These are phyloP conservation scores for Macrosoma leucophasiata DNA, from an alignment of 2,888 invertebrate species.

Conservation along the genomic window DNA sequence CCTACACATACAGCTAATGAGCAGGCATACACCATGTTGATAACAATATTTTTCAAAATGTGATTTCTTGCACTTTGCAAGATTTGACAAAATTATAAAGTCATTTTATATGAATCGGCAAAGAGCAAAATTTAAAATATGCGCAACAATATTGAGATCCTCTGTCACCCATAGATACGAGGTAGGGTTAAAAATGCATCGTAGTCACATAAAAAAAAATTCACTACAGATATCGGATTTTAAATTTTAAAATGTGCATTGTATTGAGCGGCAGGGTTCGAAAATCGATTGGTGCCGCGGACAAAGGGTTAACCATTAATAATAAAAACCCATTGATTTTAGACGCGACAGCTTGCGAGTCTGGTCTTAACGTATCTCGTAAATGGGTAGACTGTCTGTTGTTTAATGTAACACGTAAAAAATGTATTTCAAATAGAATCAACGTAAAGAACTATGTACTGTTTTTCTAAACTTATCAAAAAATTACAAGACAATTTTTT, in stretches of 20 bases:
- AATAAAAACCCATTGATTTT: slow-evolving; percentile 64
- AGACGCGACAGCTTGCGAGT: slow-evolving; percentile 59
- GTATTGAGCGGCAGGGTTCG: slow-evolving; percentile 66
- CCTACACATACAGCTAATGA: too few relatives aligned
- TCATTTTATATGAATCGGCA: too few relatives aligned
- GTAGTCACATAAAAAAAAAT: slow-evolving; percentile 66
- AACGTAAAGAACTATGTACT: too few relatives aligned
- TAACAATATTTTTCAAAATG: too few relatives aligned
- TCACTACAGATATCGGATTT: slow-evolving; percentile 73
- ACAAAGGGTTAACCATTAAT: slow-evolving; percentile 72
- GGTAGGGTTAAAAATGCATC: slow-evolving; percentile 75
- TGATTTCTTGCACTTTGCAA: too few relatives aligned
- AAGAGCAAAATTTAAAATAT: too few relatives aligned
- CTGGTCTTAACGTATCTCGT: slow-evolving; percentile 12
- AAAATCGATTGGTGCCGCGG: slow-evolving; percentile 69
- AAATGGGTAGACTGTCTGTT: slow-evolving; percentile 10
- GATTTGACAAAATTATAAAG: too few relatives aligned
- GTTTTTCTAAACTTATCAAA: too few relatives aligned
- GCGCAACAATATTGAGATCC: slow-evolving; percentile 43
- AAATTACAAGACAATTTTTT: too few relatives aligned
- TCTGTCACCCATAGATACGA: slow-evolving; percentile 45
- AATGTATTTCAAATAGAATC: too few relatives aligned
- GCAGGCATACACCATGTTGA: too few relatives aligned
- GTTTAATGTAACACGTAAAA: too few relatives aligned
- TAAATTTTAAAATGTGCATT: slow-evolving; percentile 76